Evolutionary conservation across 1,140 invertebrate genomes (phyloP).

Genomic region (Brachionus angularis): DNA sequence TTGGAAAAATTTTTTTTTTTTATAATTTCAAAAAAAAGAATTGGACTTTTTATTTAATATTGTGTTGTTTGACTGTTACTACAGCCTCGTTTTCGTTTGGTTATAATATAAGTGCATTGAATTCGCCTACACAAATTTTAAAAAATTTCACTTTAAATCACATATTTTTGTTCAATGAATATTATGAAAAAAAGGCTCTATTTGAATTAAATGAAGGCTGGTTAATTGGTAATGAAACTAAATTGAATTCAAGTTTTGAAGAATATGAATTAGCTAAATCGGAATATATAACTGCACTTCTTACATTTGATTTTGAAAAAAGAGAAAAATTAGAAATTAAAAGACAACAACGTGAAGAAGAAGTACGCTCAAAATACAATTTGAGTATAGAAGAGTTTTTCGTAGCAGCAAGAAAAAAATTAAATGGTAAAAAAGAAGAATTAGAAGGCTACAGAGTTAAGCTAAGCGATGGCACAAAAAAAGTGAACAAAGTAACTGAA

Average conservation of each 20-base stretch:
- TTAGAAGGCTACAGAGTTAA: slow-evolving; percentile 17
- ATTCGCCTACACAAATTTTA: background rate
- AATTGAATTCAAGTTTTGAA: background rate
- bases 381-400: slow-evolving; percentile 12
- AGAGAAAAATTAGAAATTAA: slow-evolving; percentile 84
- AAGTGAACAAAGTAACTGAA: slow-evolving; percentile 3
- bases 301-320: slow-evolving; percentile 82
- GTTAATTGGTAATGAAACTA: slow-evolving; percentile 1
- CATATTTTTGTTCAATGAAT: slow-evolving; percentile 1
- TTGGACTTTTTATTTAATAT: slow-evolving; percentile 22
- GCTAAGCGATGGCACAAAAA: background rate
- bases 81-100: slow-evolving; percentile 38
- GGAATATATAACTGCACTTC: slow-evolving; percentile 82
- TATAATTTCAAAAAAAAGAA: slow-evolving; percentile 6
- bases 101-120: slow-evolving; percentile 27
- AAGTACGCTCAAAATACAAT: background rate
- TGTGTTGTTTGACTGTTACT: slow-evolving; percentile 8
- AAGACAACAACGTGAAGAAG: slow-evolving; percentile 63
- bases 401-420: background rate
- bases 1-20: background rate
- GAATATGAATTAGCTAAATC: background rate
- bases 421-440: background rate
- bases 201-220: slow-evolving; percentile 34
- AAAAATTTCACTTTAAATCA: slow-evolving; percentile 12
- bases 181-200: slow-evolving; percentile 18